These are phyloP conservation scores for Nomada ferruginata DNA, from an alignment of 2,888 invertebrate species.

Conservation along the genomic window DNA sequence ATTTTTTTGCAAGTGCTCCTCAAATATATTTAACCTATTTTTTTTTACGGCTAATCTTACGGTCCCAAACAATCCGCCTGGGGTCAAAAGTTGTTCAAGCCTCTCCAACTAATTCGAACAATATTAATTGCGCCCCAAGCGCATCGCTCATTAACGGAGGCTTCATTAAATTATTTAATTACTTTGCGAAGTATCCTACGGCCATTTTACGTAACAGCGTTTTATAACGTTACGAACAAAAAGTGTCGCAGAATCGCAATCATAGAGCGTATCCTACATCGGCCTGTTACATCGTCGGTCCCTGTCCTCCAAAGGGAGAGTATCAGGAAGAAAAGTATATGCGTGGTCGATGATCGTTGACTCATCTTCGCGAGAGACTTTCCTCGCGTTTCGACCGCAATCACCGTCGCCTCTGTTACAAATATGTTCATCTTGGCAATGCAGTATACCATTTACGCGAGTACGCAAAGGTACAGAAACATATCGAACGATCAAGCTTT, in stretches of 20 bases:
- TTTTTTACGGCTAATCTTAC: neutral
- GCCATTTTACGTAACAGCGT: slow-evolving; percentile 41
- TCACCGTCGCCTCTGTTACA: slow-evolving; percentile 42
- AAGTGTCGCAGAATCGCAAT: slow-evolving; percentile 10
- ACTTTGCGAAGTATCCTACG: slow-evolving; percentile 11
- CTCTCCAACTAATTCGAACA: neutral
- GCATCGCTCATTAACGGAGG: neutral
- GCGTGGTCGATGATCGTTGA: slow-evolving; percentile 65
- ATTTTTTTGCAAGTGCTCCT: neutral
- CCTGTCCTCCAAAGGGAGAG: slow-evolving; percentile 50
- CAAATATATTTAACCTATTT: slow-evolving; percentile 29
- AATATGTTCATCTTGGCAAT: neutral
- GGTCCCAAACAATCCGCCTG: too few species aligned
- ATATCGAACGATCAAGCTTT: slow-evolving; percentile 31
- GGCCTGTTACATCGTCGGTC: slow-evolving; percentile 43
- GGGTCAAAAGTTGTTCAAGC: too few species aligned
- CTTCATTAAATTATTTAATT: neutral
- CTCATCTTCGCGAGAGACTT: slow-evolving; percentile 71
- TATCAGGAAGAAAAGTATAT: slow-evolving; percentile 77
- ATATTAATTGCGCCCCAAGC: too few species aligned
- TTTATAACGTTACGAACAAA: neutral
- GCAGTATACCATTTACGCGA: neutral
- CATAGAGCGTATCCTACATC: neutral
- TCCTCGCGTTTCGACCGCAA: slow-evolving; percentile 74
- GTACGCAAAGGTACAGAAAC: neutral